These are phyloP conservation scores for Buathra laborator DNA, from an alignment of 2,888 invertebrate species.

Conservation along the genomic window DNA sequence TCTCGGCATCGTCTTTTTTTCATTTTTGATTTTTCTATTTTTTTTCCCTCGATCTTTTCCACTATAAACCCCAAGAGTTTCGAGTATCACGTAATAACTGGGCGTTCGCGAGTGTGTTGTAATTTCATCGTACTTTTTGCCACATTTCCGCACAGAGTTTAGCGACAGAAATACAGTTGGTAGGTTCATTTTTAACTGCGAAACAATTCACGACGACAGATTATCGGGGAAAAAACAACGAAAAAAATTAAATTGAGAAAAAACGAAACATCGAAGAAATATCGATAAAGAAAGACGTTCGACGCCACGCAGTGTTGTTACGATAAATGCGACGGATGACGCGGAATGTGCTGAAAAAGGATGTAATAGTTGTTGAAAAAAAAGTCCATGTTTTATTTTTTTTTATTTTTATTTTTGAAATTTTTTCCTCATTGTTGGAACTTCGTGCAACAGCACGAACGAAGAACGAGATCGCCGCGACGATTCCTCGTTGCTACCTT, in stretches of 20 bases:
- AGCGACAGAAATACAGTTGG: background rate
- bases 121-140: background rate
- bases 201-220: background rate
- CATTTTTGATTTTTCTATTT: background rate
- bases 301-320: slow-evolving; percentile 29
- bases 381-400: background rate
- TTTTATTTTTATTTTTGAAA: background rate
- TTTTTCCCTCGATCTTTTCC: background rate
- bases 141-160: background rate
- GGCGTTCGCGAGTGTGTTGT: background rate
- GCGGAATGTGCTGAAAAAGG: background rate
- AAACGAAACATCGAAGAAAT: background rate
- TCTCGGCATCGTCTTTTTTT: background rate
- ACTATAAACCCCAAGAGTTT: background rate
- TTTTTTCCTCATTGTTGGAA: slow-evolving; percentile 4
- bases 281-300: slow-evolving; percentile 14
- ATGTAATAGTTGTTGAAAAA: background rate
- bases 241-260: background rate
- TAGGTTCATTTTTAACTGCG: background rate
- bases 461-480: slow-evolving; percentile 12
- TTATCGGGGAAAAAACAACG: background rate
- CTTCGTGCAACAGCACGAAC: slow-evolving; percentile 29
- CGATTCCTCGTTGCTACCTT: slow-evolving; percentile 5
- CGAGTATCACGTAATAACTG: background rate
- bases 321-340: background rate